A percentile compares a stretch with the other conserved stretches of the same genome.
Evolutionary conservation across 1,140 invertebrate genomes (phyloP).

Genomic region (Neodiprion virginianus): DNA sequence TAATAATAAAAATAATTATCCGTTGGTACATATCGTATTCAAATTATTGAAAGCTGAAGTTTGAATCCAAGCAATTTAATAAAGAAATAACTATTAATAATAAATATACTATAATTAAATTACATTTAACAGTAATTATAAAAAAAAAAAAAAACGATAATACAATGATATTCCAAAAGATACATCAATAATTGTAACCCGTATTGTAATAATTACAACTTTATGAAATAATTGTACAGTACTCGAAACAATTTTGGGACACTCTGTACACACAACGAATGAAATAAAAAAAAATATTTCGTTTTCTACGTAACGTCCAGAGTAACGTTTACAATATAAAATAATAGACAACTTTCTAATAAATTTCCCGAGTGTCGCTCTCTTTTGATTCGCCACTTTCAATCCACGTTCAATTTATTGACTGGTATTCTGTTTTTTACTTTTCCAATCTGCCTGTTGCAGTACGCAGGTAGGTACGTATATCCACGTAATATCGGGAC

Average conservation of each 20-base stretch:
- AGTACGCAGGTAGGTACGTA: no score
- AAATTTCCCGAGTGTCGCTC: not conserved
- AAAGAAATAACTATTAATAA: not conserved
- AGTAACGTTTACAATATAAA: not conserved
- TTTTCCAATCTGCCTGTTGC: no score
- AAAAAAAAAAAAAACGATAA: no score
- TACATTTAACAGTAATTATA: no score
- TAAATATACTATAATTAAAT: not conserved
- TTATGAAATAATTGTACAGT: constrained; percentile 6
- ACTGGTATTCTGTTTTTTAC: no score
- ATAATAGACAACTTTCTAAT: not conserved
- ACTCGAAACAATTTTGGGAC: not conserved
- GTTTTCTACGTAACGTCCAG: constrained; percentile 10
- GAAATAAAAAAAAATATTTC: constrained; percentile 40
- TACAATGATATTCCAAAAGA: not conserved
- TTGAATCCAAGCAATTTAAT: not conserved
- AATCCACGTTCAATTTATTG: no score
- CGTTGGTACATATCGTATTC: constrained; percentile 51
- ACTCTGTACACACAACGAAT: constrained; percentile 44
- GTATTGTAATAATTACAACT: not conserved
- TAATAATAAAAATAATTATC: constrained; percentile 31
- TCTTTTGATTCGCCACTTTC: not conserved
- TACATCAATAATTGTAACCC: constrained; percentile 1
- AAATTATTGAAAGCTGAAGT: constrained; percentile 8
- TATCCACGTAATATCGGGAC: no score